phyloP scores from a whole-genome alignment of 2,888 invertebrate genomes.

The Drosophila neotestacea region DNA sequence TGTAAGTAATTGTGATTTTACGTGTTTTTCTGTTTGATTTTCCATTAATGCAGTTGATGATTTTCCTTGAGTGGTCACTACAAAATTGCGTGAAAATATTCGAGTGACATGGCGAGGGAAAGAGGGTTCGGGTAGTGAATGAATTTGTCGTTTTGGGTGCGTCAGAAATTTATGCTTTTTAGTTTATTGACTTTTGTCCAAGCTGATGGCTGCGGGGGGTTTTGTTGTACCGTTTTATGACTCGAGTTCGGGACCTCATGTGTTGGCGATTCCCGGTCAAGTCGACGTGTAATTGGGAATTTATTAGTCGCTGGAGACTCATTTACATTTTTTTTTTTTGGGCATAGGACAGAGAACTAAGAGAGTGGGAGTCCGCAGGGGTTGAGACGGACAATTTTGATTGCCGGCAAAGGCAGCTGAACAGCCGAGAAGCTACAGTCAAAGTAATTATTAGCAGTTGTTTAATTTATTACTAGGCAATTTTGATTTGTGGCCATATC shows the following conservation, averaged over 20 bases:
- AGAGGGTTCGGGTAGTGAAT: slow-evolving; percentile 26
- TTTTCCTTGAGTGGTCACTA: slow-evolving; percentile 28
- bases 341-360: slow-evolving; percentile 15
- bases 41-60: slow-evolving; percentile 43
- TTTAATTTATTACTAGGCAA: slow-evolving; percentile 70
- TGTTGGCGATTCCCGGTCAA: slow-evolving; percentile 52
- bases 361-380: neutral
- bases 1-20: slow-evolving; percentile 70
- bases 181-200: slow-evolving; percentile 64
- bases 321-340: slow-evolving; percentile 73
- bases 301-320: slow-evolving; percentile 83
- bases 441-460: slow-evolving; percentile 74
- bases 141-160: slow-evolving; percentile 60
- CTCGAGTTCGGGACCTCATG: slow-evolving; percentile 46
- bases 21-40: slow-evolving; percentile 73
- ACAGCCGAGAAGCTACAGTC: slow-evolving; percentile 16
- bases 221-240: slow-evolving; percentile 60
- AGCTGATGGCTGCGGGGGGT: slow-evolving; percentile 18
- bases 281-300: slow-evolving; percentile 79
- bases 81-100: slow-evolving; percentile 53
- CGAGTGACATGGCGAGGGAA: slow-evolving; percentile 14
- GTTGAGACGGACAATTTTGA: slow-evolving; percentile 42
- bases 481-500: slow-evolving; percentile 66
- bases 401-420: slow-evolving; percentile 31
- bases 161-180: slow-evolving; percentile 76